Base-by-base conservation (phyloP, 1,140 invertebrate species). In the Episyrphus balteatus region DNA sequence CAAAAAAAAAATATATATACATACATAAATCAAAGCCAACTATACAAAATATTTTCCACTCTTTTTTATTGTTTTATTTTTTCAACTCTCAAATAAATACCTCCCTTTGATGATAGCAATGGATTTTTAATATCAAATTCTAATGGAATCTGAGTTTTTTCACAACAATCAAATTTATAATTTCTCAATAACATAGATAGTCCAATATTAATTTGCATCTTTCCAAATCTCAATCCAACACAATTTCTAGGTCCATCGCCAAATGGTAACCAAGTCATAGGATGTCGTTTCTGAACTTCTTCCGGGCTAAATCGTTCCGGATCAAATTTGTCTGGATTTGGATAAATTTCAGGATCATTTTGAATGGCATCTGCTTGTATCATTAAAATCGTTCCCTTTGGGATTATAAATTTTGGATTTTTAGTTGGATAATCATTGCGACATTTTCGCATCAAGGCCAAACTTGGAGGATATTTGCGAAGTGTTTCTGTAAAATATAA, bases 241-340 rank as follows among this genome's bases (percentile, higher is more conserved):
- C 77, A 79, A 57, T 77, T 77, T 42, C 82, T 68, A 0, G 77
- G 77, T 17, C 82, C 83, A 38, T 81, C 77, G 31, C 82, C 83
- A 59, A 87, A 87, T 3, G 83, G 80, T 32, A 85, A 68, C 57
- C 75, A 84, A 0, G 75, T 57, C 52, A 71, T 76, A 3, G 69
- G 72, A 56, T 74, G 76, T 34, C 77, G 66, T 11, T 62, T 60
- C 17, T 65, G 46, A 18, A 62, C 53, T 42, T 72, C 69, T 49
- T 75, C 72, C 11, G 70, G 65, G 8, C 70, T 48, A 56, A 82
- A 83, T 45, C 81, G 66, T 51, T 82, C 77, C 0, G 81, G 81
- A 53, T 75, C 69, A 53, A 78, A 84, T 47, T 61, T 51, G 33
- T 75, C 59, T 5, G 81, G 77, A 39, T 81, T 66, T 0, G 71